phyloP scores from a whole-genome alignment of 1,140 invertebrate species.

The Drosophila pachea region DNA sequence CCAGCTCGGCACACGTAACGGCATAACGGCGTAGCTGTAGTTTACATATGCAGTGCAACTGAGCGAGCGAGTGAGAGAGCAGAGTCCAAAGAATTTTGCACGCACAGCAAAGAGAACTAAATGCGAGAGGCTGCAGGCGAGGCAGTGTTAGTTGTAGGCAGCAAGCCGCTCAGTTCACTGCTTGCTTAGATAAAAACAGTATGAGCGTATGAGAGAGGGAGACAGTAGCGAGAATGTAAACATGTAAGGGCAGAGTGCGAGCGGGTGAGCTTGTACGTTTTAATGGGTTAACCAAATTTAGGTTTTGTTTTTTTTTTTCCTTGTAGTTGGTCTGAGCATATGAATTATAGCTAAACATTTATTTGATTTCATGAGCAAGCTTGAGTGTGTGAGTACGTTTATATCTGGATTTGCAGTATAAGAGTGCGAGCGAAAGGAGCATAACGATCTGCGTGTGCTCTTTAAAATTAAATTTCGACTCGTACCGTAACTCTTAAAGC shows the following conservation, averaged over 20 bases:
- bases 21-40: slow-evolving; percentile 28
- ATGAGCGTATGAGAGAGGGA: neutral
- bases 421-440: neutral
- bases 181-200: slow-evolving; percentile 15
- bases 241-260: neutral
- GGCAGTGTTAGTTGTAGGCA: slow-evolving; percentile 1
- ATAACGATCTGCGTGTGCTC: neutral
- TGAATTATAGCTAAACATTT: slow-evolving; percentile 43
- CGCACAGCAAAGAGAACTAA: slow-evolving; percentile 44
- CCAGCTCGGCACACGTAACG: slow-evolving; percentile 22
- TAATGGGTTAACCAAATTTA: slow-evolving; percentile 56
- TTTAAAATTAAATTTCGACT: slow-evolving; percentile 2
- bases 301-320: slow-evolving; percentile 5
- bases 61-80: slow-evolving; percentile 6
- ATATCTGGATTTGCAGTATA: too few species aligned
- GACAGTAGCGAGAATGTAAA: neutral
- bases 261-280: slow-evolving; percentile 24
- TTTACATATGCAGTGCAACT: slow-evolving; percentile 53
- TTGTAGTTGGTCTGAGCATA: slow-evolving; percentile 8
- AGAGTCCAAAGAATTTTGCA: slow-evolving; percentile 57
- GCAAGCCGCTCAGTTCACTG: slow-evolving; percentile 1
- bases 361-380: slow-evolving; percentile 27
- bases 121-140: neutral
- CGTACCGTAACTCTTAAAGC: neutral
- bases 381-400: too few species aligned